Evolutionary conservation across 2,888 invertebrate genomes (phyloP).

Genomic region (Latrodectus hesperus): DNA sequence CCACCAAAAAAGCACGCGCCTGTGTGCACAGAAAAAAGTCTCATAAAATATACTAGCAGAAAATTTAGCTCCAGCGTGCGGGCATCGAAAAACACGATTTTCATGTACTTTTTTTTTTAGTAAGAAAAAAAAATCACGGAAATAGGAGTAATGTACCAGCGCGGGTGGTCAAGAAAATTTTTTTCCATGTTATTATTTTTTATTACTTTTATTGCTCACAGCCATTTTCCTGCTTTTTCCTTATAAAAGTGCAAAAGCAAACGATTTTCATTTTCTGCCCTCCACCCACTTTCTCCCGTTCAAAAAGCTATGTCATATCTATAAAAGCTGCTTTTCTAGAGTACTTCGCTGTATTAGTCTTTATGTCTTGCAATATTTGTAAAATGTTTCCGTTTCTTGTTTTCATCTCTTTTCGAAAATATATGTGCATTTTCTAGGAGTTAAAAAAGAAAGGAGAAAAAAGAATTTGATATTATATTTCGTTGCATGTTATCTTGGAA

Average conservation of each 20-base stretch:
- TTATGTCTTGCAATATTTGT: slow-evolving; percentile 60
- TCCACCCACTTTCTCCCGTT: background rate
- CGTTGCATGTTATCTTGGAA: slow-evolving; percentile 4
- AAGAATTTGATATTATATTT: background rate
- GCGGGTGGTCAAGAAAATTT: slow-evolving; percentile 22
- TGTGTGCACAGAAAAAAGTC: slow-evolving; percentile 23
- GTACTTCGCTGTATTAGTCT: slow-evolving; percentile 64
- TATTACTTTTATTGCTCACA: background rate
- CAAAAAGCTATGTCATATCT: slow-evolving; percentile 44
- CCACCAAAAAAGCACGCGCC: slow-evolving; percentile 11
- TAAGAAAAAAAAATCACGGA: slow-evolving; percentile 18
- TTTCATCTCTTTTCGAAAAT: background rate
- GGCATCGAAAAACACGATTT: slow-evolving; percentile 63
- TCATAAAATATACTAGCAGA: slow-evolving; percentile 53
- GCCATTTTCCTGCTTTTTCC: background rate
- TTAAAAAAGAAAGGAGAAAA: background rate
- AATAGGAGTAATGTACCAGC: background rate
- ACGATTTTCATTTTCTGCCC: slow-evolving; percentile 14
- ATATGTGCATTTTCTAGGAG: background rate
- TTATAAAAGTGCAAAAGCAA: slow-evolving; percentile 14
- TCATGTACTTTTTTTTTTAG: slow-evolving; percentile 22
- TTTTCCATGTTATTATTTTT: background rate
- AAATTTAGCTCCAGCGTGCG: slow-evolving; percentile 60
- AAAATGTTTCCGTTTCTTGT: slow-evolving; percentile 46
- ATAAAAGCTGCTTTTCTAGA: slow-evolving; percentile 54